phyloP scores from a whole-genome alignment of 2,113 vertebrate species.

The Phrynosoma blainvillii region DNA sequence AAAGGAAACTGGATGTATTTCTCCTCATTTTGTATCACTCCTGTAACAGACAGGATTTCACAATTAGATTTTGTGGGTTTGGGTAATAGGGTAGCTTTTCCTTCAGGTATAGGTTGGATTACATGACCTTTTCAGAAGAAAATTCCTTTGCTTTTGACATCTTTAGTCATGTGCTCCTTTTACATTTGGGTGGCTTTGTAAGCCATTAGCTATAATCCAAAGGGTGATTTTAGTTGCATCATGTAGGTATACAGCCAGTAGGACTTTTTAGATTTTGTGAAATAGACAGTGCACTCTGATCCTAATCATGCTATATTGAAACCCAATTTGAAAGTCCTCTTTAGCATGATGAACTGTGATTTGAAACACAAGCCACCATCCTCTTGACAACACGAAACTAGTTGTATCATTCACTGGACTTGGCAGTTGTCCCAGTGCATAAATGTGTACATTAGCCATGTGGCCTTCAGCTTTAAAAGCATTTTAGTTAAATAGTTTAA shows the following conservation, averaged over 20 bases:
- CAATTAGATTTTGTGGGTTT: neutral
- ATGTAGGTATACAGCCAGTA: neutral
- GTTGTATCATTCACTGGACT: neutral
- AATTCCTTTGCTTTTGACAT: neutral
- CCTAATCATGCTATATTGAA: neutral
- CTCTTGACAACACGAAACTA: neutral
- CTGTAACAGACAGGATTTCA: neutral
- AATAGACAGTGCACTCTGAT: no score
- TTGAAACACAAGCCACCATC: neutral
- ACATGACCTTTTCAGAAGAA: neutral
- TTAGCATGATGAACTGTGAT: neutral
- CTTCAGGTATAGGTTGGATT: neutral
- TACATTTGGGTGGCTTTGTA: neutral
- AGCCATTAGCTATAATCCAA: neutral
- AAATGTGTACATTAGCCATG: slow-evolving; percentile 20
- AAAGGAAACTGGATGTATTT: neutral
- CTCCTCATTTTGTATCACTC: neutral
- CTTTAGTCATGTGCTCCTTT: neutral
- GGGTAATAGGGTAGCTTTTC: neutral
- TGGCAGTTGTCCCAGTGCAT: neutral
- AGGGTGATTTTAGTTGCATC: no score
- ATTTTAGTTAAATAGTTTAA: slow-evolving; percentile 30
- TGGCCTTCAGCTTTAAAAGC: neutral
- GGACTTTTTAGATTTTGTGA: neutral
- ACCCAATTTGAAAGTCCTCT: neutral